Evolutionary conservation across 2,888 invertebrate genomes (phyloP), one percentile per base, ranked within the genome.

Genomic region (Germaria angustata): DNA sequence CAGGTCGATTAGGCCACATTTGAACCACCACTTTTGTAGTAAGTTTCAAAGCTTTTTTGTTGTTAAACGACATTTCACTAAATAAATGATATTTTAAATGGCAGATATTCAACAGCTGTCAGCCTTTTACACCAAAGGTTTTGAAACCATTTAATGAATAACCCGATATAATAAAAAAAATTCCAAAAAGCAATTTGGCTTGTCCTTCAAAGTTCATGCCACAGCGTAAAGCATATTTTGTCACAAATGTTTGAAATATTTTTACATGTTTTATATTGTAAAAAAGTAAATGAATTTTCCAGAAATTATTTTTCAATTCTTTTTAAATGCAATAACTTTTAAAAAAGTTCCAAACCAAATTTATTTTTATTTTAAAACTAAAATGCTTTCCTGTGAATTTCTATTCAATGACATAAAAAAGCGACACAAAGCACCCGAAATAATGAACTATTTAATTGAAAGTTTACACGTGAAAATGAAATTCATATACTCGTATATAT

Each of bases 381-480:
- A 71, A 71, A 57, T n/a, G 24, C 24, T 59, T 71, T 71, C 11
- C n/a, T 17, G 41, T 22, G 44, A 57, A 69, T 44, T 34, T 7
- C 17, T 44, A 46, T 57, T 71, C 36, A 46, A 49, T 24, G 24
- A 7, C 7, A 28, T 7, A 55, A 44, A 55, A 41, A 5, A n/a
- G 9, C 36, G 24, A 69, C 44, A 55, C 28, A 57, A 69, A 55
- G 28, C 22, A 34, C 13, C 39, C 51, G 39, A 32, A 61, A 51
- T 51, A 72, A 49, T 72, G 28, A 72, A 73, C 39, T 63, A 73
- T 73, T 73, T 73, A 73, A 73, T 73, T 63, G 61, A 63, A 63
- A 63, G 53, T 53, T 73, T 32, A 34, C 61, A 63, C 51, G 63
- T 51, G 41, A 61, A 44, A 57, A 28, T 39, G 11, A 53, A 53